These are phyloP conservation scores for Poecilia picta DNA, from an alignment of 2,797 vertebrate genomes.

Conservation along the genomic window DNA sequence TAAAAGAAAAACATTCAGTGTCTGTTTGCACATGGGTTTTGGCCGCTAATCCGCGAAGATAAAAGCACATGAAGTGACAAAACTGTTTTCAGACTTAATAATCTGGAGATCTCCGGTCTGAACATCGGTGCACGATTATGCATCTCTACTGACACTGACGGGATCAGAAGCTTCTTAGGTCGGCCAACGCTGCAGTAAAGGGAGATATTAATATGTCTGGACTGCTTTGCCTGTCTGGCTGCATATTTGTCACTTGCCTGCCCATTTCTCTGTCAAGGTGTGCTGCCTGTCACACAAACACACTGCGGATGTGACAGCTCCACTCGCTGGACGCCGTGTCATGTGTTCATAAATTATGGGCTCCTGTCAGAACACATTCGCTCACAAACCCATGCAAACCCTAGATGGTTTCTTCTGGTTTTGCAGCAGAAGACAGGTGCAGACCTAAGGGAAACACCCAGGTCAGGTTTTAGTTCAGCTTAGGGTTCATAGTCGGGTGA, in stretches of 20 bases:
- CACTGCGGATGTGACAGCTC: conserved; percentile 49
- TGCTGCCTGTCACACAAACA: conserved; percentile 32
- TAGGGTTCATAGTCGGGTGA: conserved; percentile 10
- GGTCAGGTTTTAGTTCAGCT: conserved; percentile 13
- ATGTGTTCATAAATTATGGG: conserved; percentile 62
- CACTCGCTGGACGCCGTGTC: conserved; percentile 27
- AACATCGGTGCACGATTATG: conserved; percentile 13
- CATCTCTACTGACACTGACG: conserved; percentile 11
- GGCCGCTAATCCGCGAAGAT: neutral
- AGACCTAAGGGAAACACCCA: neutral
- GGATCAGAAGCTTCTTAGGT: conserved; percentile 5
- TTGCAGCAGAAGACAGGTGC: conserved; percentile 4
- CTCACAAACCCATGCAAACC: conserved; percentile 22
- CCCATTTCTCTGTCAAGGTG: conserved; percentile 14
- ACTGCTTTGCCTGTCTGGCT: conserved; percentile 3
- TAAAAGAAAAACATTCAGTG: conserved; percentile 30
- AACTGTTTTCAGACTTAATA: conserved; percentile 31
- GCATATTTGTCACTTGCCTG: conserved; percentile 8
- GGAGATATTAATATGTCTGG: neutral
- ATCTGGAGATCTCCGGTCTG: conserved; percentile 9
- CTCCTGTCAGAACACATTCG: conserved; percentile 31
- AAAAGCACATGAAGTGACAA: neutral
- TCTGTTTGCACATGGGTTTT: conserved; percentile 53
- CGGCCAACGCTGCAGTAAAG: neutral
- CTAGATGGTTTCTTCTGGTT: conserved; percentile 1